phyloP scores from a whole-genome alignment of 2,888 invertebrate species.

The Nesidiocoris tenuis region DNA sequence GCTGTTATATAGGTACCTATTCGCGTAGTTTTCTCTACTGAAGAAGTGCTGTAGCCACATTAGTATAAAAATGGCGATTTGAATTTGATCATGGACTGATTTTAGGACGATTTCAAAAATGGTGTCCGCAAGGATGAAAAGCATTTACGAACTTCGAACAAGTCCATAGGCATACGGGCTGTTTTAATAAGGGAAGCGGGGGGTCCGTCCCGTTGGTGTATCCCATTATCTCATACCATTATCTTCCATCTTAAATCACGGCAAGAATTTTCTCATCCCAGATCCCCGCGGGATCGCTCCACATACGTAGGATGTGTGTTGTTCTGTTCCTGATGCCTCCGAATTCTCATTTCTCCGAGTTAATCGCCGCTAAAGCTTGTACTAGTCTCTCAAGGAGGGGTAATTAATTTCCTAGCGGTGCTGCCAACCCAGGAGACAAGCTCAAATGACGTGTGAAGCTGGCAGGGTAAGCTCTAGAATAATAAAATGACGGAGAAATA shows the following conservation, averaged over 20 bases:
- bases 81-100: too few species aligned
- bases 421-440: slow-evolving; percentile 3
- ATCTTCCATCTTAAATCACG: slow-evolving; percentile 11
- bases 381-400: neutral
- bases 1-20: too few species aligned
- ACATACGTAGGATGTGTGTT: slow-evolving; percentile 10
- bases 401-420: slow-evolving; percentile 15
- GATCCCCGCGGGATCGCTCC: slow-evolving; percentile 18
- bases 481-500: neutral
- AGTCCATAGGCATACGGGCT: too few species aligned
- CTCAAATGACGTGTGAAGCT: neutral
- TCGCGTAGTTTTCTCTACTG: too few species aligned
- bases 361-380: neutral
- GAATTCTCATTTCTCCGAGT: neutral
- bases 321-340: neutral
- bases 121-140: too few species aligned
- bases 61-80: too few species aligned
- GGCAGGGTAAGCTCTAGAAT: neutral
- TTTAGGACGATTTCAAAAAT: too few species aligned
- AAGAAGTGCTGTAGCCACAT: too few species aligned
- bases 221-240: slow-evolving; percentile 6
- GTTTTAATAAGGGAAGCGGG: neutral
- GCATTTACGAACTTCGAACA: too few species aligned
- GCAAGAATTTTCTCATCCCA: slow-evolving; percentile 6
- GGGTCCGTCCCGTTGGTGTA: neutral